Percentiles rank a stretch among this genome's conserved stretches.
These are phyloP conservation scores for Neosilurus hyrtlii DNA, from an alignment of 2,797 vertebrate species.

Conservation along the genomic window DNA sequence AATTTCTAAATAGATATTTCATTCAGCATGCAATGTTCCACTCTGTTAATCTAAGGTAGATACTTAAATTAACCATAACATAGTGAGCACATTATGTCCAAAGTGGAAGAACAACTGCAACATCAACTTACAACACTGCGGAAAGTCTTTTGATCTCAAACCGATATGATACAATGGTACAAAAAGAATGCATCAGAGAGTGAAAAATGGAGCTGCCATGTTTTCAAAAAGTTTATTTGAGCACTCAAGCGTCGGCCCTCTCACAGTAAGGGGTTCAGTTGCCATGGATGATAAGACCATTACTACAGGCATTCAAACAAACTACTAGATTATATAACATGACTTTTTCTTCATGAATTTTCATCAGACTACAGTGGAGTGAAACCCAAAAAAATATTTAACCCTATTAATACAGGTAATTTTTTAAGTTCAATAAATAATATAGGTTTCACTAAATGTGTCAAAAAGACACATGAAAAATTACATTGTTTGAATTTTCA, in stretches of 20 bases:
- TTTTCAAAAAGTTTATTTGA: conserved; percentile 33
- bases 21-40: not conserved
- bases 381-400: not conserved
- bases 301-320: conserved; percentile 23
- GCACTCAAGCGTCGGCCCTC: conserved; percentile 32
- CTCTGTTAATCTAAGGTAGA: conserved; percentile 9
- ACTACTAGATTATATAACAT: not conserved
- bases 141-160: conserved; percentile 11
- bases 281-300: conserved; percentile 37
- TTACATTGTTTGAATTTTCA: not conserved
- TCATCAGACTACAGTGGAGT: not conserved
- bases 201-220: conserved; percentile 2
- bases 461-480: not conserved
- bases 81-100: conserved; percentile 11
- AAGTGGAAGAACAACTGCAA: not conserved
- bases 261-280: conserved; percentile 25
- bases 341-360: not conserved
- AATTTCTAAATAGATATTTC: not conserved
- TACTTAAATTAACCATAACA: conserved; percentile 16
- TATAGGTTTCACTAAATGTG: not conserved
- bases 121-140: conserved; percentile 3
- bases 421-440: not conserved
- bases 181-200: conserved; percentile 1
- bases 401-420: not conserved
- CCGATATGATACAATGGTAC: not conserved